A percentile compares a stretch with the other conserved stretches of the same genome.
Evolutionary conservation across 1,140 invertebrate species (phyloP).

Genomic region (Drosophila littoralis): DNA sequence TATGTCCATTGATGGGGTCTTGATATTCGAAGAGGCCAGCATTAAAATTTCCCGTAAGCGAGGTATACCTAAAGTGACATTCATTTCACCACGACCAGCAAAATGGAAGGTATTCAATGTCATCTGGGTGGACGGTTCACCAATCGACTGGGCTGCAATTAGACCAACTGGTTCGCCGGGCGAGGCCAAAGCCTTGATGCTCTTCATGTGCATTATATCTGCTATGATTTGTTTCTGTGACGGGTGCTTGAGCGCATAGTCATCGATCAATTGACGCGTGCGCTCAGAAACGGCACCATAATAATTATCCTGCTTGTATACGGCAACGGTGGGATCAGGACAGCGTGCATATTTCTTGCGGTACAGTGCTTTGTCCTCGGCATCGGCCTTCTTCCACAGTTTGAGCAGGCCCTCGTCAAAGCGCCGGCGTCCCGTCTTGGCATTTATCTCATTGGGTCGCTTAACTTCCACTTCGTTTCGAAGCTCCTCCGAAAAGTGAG

Average conservation of each 20-base stretch:
- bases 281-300: conserved; percentile 94
- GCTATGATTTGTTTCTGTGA: conserved; percentile 85
- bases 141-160: conserved; percentile 97
- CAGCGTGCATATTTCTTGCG: conserved; percentile 84
- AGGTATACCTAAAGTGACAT: conserved; percentile 99
- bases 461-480: conserved; percentile 73
- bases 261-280: conserved; percentile 88
- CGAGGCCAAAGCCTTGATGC: conserved; percentile 90
- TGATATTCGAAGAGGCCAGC: conserved; percentile 95
- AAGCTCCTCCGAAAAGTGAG: conserved; percentile 79
- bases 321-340: conserved; percentile 90
- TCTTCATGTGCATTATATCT: conserved; percentile 91
- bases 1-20: conserved; percentile 98
- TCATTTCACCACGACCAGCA: conserved; percentile 99
- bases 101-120: conserved; percentile 99
- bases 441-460: conserved; percentile 70
- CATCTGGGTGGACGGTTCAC: conserved; percentile 99
- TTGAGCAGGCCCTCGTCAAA: conserved; percentile 86
- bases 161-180: conserved; percentile 99
- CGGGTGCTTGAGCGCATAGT: conserved; percentile 86
- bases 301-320: conserved; percentile 89
- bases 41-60: conserved; percentile 98
- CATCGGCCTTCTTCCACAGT: conserved; percentile 87
- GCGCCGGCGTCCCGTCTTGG: conserved; percentile 71
- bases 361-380: conserved; percentile 86